Evolutionary conservation across 2,797 vertebrate species (phyloP).

Genomic region (Lerista edwardsae): DNA sequence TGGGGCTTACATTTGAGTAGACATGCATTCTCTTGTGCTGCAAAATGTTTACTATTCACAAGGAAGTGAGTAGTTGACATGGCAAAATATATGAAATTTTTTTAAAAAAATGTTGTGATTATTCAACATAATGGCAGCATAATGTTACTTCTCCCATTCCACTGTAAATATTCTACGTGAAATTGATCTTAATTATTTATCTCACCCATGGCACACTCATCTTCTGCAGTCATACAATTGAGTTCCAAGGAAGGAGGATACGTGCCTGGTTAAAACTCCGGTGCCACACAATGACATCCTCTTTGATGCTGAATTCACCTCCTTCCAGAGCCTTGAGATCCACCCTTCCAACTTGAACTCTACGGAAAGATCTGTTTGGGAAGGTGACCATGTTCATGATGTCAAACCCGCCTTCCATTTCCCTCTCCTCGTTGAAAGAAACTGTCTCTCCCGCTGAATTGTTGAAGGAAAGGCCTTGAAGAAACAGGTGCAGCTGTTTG

Average conservation of each 20-base stretch:
- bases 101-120: no score
- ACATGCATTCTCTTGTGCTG: no score
- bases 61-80: background rate
- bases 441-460: constrained; percentile 1
- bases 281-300: constrained; percentile 2
- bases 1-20: no score
- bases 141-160: no score
- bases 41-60: background rate
- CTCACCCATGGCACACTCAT: background rate
- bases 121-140: no score
- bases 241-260: no score
- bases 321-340: background rate
- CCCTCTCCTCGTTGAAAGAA: background rate
- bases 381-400: background rate
- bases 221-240: no score
- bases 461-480: constrained; percentile 7
- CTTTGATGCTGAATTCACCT: background rate
- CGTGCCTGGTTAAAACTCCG: background rate
- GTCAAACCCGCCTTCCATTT: background rate
- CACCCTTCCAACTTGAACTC: constrained; percentile 4
- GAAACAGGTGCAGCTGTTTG: background rate
- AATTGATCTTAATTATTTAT: no score
- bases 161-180: no score
- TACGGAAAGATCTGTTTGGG: constrained; percentile 5
- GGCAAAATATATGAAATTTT: background rate